These are phyloP conservation scores for Numenius phaeopus DNA, from an alignment of 2,797 vertebrate species.

Conservation along the genomic window DNA sequence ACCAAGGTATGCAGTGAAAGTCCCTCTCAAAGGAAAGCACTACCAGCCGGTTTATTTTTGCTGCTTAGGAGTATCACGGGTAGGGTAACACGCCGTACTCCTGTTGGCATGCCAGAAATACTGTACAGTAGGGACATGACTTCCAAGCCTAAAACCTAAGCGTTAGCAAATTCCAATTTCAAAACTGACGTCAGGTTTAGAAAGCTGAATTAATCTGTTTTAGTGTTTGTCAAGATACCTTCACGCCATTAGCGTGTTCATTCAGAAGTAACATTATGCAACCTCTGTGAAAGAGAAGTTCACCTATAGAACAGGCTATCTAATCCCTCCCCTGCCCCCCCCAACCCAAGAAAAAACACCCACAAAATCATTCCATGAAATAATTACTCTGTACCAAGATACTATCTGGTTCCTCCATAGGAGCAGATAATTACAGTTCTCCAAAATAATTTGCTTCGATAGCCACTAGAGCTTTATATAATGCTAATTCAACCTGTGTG, in stretches of 20 bases:
- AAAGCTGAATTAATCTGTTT: background rate
- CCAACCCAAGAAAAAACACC: background rate
- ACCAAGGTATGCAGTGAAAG: background rate
- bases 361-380: background rate
- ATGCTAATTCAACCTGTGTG: background rate
- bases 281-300: background rate
- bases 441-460: background rate
- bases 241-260: background rate
- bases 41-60: background rate
- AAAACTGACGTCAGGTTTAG: background rate
- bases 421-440: constrained; percentile 4
- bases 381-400: background rate
- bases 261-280: background rate
- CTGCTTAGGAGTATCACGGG: background rate
- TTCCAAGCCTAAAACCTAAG: background rate
- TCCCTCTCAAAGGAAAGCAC: background rate
- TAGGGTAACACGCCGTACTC: background rate
- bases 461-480: background rate
- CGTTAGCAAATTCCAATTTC: background rate
- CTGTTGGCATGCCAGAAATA: background rate
- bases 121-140: background rate
- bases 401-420: background rate
- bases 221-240: background rate
- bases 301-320: background rate
- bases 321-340: no score